These are phyloP conservation scores for Sebastes oblongus DNA, from an alignment of 2,797 vertebrate genomes.

Conservation along the genomic window DNA sequence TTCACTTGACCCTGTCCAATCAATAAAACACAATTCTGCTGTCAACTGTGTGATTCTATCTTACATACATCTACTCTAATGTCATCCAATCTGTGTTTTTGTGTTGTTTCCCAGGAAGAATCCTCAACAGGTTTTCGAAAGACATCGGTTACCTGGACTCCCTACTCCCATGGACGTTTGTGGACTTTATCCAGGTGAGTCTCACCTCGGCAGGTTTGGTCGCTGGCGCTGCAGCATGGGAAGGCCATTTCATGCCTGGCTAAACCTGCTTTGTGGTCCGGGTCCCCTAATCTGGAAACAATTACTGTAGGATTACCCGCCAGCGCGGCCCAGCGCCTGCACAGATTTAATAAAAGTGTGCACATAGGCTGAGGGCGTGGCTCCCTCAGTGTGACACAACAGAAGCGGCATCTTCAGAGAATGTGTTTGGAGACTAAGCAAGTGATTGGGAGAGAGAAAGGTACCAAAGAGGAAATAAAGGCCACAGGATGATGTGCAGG, in stretches of 20 bases:
- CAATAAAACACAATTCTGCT: not conserved
- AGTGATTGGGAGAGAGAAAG: conserved; percentile 75
- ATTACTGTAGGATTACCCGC: conserved; percentile 86
- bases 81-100: conserved; percentile 42
- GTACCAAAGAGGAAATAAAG: conserved; percentile 79
- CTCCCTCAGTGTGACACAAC: conserved; percentile 75
- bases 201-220: conserved; percentile 79
- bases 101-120: conserved; percentile 74
- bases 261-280: conserved; percentile 83
- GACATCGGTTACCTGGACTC: conserved; percentile 97
- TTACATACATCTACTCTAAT: not conserved
- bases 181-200: conserved; percentile 96
- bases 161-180: conserved; percentile 90
- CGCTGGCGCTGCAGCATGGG: conserved; percentile 72
- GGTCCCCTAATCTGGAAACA: conserved; percentile 87
- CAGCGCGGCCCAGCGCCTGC: conserved; percentile 82
- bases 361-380: conserved; percentile 87
- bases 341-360: conserved; percentile 85
- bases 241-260: conserved; percentile 87
- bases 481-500: conserved; percentile 65
- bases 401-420: conserved; percentile 76
- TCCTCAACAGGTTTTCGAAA: conserved; percentile 93
- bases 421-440: conserved; percentile 82
- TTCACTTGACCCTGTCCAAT: not conserved
- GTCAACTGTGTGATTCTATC: not conserved